Conservation (phyloP, 2,888 invertebrate genomes). For the Ornithoptera alexandrae region DNA sequence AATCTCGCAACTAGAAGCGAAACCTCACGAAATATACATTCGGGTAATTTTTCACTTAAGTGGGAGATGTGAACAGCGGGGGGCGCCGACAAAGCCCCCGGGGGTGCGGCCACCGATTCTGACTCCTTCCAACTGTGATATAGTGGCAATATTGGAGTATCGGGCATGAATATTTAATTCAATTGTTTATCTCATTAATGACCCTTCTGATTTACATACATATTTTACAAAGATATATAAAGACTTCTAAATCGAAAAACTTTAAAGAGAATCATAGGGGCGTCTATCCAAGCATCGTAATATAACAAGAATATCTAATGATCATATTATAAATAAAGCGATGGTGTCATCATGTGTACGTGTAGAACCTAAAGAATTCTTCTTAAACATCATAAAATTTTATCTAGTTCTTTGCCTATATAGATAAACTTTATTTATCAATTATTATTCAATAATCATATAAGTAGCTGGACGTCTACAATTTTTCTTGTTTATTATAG, state of each 20-base stretch:
- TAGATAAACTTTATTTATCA: too few relatives aligned
- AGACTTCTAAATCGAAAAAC: neutral
- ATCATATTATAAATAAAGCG: too few relatives aligned
- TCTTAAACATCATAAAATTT: too few relatives aligned
- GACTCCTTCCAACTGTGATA: conserved; percentile 45
- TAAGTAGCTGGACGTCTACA: too few relatives aligned
- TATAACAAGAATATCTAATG: too few relatives aligned
- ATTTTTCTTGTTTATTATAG: too few relatives aligned
- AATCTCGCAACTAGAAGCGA: conserved; percentile 13
- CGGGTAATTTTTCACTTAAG: conserved; percentile 67
- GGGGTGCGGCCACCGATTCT: conserved; percentile 60
- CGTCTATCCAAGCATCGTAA: too few relatives aligned
- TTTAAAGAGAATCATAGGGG: too few relatives aligned
- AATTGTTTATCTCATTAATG: conserved; percentile 25
- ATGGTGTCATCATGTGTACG: too few relatives aligned
- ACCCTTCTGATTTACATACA: neutral
- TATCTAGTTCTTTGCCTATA: too few relatives aligned
- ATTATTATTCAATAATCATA: too few relatives aligned
- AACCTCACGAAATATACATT: conserved; percentile 38
- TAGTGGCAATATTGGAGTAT: conserved; percentile 57
- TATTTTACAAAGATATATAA: neutral
- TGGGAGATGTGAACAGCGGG: conserved; percentile 56
- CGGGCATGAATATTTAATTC: conserved; percentile 37
- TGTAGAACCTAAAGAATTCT: too few relatives aligned
- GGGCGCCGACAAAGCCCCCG: conserved; percentile 73